Evolutionary conservation across 1,140 invertebrate species (phyloP), one percentile per base, ranked within the genome.

Genomic region (Aphidius gifuensis): DNA sequence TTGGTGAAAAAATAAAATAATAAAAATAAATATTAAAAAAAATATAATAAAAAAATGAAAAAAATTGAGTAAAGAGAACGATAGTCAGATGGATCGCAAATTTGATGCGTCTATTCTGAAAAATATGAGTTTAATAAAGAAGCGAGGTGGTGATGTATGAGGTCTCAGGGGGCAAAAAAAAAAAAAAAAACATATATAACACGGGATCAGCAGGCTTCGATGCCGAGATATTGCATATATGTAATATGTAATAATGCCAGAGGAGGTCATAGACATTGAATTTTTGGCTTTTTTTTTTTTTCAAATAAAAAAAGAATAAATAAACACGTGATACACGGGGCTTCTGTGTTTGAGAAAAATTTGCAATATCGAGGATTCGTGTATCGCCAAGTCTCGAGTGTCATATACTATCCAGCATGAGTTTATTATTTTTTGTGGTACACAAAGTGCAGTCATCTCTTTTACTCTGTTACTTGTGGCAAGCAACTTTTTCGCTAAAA

Each of bases 111-210:
- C 67, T 43, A 51, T 21, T 44, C 71, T 74, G 70, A 77, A 78
- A 79, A 78, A 77, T 79, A 79, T 78, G 74, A 77, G 74, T 79
- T 78, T 78, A 78, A 79, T 79, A 79, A 79, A 79, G 76, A 75
- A 74, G 71, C 70, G 71, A 69, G 71, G 71, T 5, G 9, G 69
- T 78, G 74, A 78, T 79, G 76, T 78, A 79, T 78, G 69, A 66
- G 64, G 57, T 39, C 46, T 49, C n/a, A 40, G 43, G 53, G 53
- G 53, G 53, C n/a, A 39, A 43, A 43, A 43, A 55, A 40, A 21
- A 40, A 42, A 40, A 43, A 16, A 55, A 39, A 32, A 32, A 32
- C 1, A 32, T 32, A 32, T 32, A 32, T 32, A 32, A 32, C 23
- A 32, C 23, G 54, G 69, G 69, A 78, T 77, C 71, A 73, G 72